Conservation (phyloP, 1,140 invertebrate genomes). For the Drosophila tristis region DNA sequence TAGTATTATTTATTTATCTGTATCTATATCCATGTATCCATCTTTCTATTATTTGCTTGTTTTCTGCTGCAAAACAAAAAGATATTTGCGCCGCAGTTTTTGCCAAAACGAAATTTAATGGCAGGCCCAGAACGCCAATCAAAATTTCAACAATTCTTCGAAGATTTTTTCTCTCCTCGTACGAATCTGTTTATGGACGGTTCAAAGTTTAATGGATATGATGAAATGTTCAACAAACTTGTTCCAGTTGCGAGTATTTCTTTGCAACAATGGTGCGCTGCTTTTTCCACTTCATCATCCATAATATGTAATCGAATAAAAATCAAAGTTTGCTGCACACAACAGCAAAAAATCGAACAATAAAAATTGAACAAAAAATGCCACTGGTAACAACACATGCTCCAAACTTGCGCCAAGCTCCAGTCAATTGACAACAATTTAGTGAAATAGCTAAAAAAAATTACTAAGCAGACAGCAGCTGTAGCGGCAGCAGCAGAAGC, state of each 20-base stretch:
- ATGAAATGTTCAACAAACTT: slow-evolving; percentile 23
- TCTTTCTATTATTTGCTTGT: slow-evolving; percentile 17
- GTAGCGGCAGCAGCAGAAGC: slow-evolving; percentile 5
- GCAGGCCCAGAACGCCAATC: slow-evolving; percentile 28
- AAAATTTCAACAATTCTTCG: slow-evolving; percentile 34
- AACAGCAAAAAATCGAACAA: slow-evolving; percentile 4
- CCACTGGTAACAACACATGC: slow-evolving; percentile 28
- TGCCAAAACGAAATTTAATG: slow-evolving; percentile 31
- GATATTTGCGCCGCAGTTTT: slow-evolving; percentile 45
- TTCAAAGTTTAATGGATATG: slow-evolving; percentile 40
- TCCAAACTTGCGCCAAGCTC: slow-evolving; percentile 52
- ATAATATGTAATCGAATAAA: slow-evolving; percentile 37
- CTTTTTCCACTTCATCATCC: slow-evolving; percentile 16
- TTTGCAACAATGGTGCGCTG: slow-evolving; percentile 11
- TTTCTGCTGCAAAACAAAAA: slow-evolving; percentile 18
- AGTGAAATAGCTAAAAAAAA: slow-evolving; percentile 63
- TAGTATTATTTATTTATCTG: slow-evolving; percentile 45
- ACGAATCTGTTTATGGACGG: slow-evolving; percentile 33
- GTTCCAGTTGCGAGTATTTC: slow-evolving; percentile 9
- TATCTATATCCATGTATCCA: slow-evolving; percentile 24
- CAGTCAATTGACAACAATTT: slow-evolving; percentile 69
- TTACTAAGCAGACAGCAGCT: slow-evolving; percentile 39
- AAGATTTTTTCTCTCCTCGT: slow-evolving; percentile 20
- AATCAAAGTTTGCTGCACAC: slow-evolving; percentile 8
- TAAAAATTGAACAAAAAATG: slow-evolving; percentile 9